A percentile compares a stretch with the other conserved stretches of the same genome.
Conservation (phyloP, 2,888 invertebrate genomes). For the Coenonympha arcania region DNA sequence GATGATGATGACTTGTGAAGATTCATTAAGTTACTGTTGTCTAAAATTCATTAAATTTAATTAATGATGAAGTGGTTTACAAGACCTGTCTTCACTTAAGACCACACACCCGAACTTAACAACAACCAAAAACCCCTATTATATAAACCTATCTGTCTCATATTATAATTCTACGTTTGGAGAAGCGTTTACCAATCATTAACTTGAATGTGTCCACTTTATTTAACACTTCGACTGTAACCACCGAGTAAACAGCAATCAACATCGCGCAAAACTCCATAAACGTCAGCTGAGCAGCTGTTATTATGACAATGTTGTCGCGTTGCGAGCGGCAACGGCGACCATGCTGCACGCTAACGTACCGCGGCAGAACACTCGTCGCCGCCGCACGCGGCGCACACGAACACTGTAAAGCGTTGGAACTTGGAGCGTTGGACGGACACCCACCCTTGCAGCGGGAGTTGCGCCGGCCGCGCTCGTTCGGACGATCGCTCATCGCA, state of each 20-base stretch:
- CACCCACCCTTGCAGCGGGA: conserved; percentile 73
- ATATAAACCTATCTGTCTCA: too few species aligned
- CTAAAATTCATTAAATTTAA: too few species aligned
- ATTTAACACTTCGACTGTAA: not conserved
- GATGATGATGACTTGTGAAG: too few species aligned
- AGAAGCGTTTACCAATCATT: too few species aligned
- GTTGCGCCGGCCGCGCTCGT: conserved; percentile 72
- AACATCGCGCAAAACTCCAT: conserved; percentile 12
- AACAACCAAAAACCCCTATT: too few species aligned
- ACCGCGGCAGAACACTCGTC: conserved; percentile 38
- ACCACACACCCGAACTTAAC: too few species aligned
- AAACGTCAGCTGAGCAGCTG: conserved; percentile 30
- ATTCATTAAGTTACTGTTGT: too few species aligned
- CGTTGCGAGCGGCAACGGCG: conserved; percentile 24
- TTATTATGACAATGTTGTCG: conserved; percentile 23
- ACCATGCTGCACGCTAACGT: conserved; percentile 3
- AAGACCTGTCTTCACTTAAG: too few species aligned
- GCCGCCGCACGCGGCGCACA: conserved; percentile 38
- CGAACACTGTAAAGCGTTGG: too few species aligned
- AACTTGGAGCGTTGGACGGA: too few species aligned
- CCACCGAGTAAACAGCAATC: not conserved
- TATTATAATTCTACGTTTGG: too few species aligned
- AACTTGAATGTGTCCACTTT: not conserved
- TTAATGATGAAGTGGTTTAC: too few species aligned
- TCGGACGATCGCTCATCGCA: conserved; percentile 74